Conservation (phyloP, 1,140 invertebrate species). For the Drosophila malerkotliana region DNA sequence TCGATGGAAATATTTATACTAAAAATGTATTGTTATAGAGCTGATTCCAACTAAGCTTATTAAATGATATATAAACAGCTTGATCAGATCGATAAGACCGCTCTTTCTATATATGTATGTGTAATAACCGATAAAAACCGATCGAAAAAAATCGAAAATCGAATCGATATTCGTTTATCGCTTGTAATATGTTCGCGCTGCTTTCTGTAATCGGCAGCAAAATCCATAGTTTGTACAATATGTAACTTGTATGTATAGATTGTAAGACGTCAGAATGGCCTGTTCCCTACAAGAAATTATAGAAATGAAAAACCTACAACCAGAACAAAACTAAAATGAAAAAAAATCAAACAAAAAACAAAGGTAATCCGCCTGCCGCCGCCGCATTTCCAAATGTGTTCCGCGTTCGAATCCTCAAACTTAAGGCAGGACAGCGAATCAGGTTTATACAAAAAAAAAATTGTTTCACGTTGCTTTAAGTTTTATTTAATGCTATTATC, state of each 20-base stretch:
- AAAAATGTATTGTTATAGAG: constrained; percentile 19
- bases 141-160: background rate
- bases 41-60: constrained; percentile 47
- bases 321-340: background rate
- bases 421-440: constrained; percentile 5
- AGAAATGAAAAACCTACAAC: background rate
- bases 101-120: constrained; percentile 22
- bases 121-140: constrained; percentile 5
- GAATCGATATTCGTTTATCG: constrained; percentile 22
- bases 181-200: constrained; percentile 25
- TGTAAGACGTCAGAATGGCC: constrained; percentile 23
- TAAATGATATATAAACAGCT: constrained; percentile 18
- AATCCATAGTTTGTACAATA: constrained; percentile 46
- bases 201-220: constrained; percentile 18
- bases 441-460: constrained; percentile 2
- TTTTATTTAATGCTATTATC: constrained; percentile 21
- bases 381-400: constrained; percentile 48
- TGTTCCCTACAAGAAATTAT: constrained; percentile 2
- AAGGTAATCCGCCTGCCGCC: constrained; percentile 16
- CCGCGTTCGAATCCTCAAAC: constrained; percentile 14
- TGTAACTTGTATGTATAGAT: constrained; percentile 47
- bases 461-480: constrained; percentile 18
- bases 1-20: constrained; percentile 29
- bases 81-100: no score
- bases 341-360: background rate